Base-by-base conservation (phyloP, 2,797 vertebrate species). In the Hephaestus fuliginosus region DNA sequence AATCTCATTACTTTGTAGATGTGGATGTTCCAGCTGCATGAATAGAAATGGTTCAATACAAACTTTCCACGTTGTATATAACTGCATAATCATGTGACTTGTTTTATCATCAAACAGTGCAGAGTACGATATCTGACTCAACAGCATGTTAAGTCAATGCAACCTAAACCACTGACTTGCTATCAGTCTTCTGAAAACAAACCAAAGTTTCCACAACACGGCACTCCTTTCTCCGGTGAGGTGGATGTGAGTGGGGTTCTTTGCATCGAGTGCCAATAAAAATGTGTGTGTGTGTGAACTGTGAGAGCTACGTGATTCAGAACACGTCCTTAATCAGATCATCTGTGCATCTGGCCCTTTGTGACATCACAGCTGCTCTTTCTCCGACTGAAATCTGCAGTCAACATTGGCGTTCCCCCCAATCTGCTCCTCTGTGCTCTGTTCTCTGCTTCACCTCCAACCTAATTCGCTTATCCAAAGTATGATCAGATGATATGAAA, bases 301-400 rank as follows among this genome's bases (percentile, higher is more conserved):
- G 64, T 36, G 51, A 70, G 79, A 36, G 78, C 81, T 88, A 91
- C 85, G 89, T 93, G 92, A 89, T 76, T 30, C 56, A 81, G 79
- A 81, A 53, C 89, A 93, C 43, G 39, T 85, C 82, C 82, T 73
- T 90, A 89, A 92, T 94, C 80, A 83, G 81, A 90, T 92, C 89
- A 92, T 90, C 80, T 64, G 76, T 70, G 85, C 87, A 84, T 87
- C 92, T 93, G 90, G 83, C 46, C 68, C 57, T 41, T n/a, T 22
- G 30, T 36, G 1, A 71, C 70, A 68, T 70, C 75, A 8, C 85
- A 92, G 86, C 91, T 92, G 92, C 84, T 89, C 77, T 85, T 86
- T 81, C 78, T 90, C 83, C 71, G 28, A 62, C 68, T 83, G 66
- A 79, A 39, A 57, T 62, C 18, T 58, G 25, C 28, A 67, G 63